Evolutionary conservation across 2,113 vertebrate species (phyloP).

Genomic region (Turnix velox): DNA sequence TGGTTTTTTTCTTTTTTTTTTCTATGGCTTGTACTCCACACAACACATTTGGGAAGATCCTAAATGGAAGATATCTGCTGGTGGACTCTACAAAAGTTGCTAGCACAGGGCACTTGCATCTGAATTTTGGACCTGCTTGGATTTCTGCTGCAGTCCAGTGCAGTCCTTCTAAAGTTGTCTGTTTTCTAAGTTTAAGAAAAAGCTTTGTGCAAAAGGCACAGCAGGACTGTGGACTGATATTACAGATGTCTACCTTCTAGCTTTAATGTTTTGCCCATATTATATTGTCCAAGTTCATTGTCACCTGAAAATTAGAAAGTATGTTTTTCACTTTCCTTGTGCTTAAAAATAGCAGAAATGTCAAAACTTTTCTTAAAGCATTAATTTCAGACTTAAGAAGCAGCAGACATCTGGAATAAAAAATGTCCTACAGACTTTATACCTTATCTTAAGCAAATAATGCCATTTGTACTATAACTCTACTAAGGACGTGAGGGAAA

Average conservation of each 20-base stretch:
- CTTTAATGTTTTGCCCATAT: background rate
- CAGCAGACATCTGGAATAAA: background rate
- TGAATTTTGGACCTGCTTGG: background rate
- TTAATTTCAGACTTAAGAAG: background rate
- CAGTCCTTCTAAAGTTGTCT: background rate
- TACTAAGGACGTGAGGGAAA: background rate
- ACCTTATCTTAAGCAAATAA: background rate
- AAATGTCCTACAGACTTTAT: background rate
- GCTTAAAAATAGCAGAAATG: background rate
- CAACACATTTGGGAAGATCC: background rate
- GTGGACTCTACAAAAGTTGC: background rate
- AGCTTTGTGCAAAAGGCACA: background rate
- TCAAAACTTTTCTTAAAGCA: background rate
- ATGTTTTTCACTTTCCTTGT: background rate
- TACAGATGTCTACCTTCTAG: background rate
- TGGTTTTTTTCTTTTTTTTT: background rate
- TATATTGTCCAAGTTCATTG: background rate
- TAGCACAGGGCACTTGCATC: background rate
- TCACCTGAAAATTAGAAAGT: background rate
- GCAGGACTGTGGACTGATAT: background rate
- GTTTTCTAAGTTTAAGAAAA: background rate
- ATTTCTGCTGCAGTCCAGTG: background rate
- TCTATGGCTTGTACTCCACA: background rate
- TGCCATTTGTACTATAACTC: background rate
- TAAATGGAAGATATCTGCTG: background rate